Conservation (phyloP, 1,140 invertebrate genomes). For the Himalopsyche phryganea region DNA sequence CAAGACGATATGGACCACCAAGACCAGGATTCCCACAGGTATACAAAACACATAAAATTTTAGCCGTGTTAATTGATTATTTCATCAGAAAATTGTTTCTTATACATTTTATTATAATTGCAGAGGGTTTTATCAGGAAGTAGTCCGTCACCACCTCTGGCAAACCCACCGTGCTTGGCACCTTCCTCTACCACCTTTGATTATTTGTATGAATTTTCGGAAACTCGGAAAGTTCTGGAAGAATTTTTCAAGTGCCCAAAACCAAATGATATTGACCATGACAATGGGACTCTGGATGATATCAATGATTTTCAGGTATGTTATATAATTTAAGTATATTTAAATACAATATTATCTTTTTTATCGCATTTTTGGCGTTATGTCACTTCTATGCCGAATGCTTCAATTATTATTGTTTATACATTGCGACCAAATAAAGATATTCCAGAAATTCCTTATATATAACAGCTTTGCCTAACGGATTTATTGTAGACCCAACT, state of each 20-base stretch:
- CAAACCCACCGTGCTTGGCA: slow-evolving; percentile 44
- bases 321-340: too few species aligned
- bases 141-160: slow-evolving; percentile 50
- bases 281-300: slow-evolving; percentile 42
- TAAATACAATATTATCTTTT: too few species aligned
- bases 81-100: not conserved
- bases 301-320: slow-evolving; percentile 56
- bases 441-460: too few species aligned
- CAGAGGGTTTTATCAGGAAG: slow-evolving; percentile 50
- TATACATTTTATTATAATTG: slow-evolving; percentile 28
- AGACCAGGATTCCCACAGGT: slow-evolving; percentile 55
- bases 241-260: slow-evolving; percentile 83
- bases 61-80: not conserved
- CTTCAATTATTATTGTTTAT: too few species aligned
- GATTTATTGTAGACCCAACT: too few species aligned
- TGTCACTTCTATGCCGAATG: too few species aligned
- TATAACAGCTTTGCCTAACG: too few species aligned
- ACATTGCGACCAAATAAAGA: too few species aligned
- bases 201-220: slow-evolving; percentile 86
- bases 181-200: slow-evolving; percentile 60
- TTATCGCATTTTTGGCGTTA: too few species aligned
- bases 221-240: slow-evolving; percentile 85
- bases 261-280: slow-evolving; percentile 27
- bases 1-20: slow-evolving; percentile 73
- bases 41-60: not conserved